Conservation (phyloP, 1,140 invertebrate genomes). For the Triops longicaudatus region DNA sequence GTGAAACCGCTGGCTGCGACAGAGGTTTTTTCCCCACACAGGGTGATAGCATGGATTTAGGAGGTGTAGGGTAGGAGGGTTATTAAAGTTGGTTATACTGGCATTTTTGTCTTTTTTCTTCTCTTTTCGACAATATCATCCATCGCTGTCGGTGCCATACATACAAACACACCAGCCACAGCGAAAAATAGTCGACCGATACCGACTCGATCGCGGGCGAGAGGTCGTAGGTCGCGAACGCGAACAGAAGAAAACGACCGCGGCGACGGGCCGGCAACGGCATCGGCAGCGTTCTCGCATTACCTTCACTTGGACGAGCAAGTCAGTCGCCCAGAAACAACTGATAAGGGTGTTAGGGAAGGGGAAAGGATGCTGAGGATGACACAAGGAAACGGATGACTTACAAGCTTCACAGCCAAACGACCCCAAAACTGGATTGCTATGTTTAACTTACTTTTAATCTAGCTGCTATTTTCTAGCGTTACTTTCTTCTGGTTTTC, state of each 20-base stretch:
- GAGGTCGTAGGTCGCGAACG: conserved; percentile 9
- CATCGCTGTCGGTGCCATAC: conserved; percentile 5
- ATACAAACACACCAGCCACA: neutral
- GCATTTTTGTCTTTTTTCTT: neutral
- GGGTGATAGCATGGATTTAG: neutral
- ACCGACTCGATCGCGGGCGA: neutral
- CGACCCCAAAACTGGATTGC: neutral
- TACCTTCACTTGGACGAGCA: conserved; percentile 14
- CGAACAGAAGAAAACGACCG: neutral
- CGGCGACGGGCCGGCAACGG: neutral
- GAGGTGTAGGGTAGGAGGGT: neutral
- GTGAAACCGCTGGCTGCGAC: neutral
- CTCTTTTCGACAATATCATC: neutral
- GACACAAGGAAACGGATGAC: conserved; percentile 14
- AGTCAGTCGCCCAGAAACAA: conserved; percentile 6
- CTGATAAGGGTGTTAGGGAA: neutral
- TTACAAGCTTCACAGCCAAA: neutral
- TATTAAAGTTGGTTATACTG: conserved; percentile 9
- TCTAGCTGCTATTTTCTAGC: neutral
- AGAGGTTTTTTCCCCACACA: neutral
- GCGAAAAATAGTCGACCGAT: neutral
- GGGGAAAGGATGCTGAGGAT: neutral
- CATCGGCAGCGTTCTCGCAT: neutral
- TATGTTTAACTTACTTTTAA: neutral
- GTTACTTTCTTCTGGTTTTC: neutral